phyloP scores from a whole-genome alignment of 1,140 invertebrate species.

The Harlomillsia oculata region DNA sequence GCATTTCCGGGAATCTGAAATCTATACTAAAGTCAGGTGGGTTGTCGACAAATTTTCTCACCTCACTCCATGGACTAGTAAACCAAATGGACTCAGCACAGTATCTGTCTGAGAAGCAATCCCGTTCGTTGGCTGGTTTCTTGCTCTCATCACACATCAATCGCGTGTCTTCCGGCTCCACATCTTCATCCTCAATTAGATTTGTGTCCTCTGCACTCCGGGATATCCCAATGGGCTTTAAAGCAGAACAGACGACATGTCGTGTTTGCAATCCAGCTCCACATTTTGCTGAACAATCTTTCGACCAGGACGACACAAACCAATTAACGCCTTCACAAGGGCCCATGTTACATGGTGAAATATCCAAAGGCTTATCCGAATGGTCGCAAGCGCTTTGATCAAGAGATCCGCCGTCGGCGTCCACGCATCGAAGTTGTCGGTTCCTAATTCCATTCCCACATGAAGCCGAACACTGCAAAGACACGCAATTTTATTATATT shows the following conservation, averaged over 20 bases:
- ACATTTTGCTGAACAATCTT: constrained; percentile 45
- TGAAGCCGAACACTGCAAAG: constrained; percentile 43
- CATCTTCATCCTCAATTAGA: constrained; percentile 35
- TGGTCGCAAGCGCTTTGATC: constrained; percentile 37
- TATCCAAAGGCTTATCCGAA: constrained; percentile 37
- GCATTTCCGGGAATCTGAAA: no score
- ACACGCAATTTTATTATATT: not conserved
- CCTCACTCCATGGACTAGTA: constrained; percentile 54
- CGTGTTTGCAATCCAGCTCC: constrained; percentile 54
- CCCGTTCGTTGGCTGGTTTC: constrained; percentile 49
- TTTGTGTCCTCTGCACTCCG: not conserved
- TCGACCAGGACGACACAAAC: constrained; percentile 30
- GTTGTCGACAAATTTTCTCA: constrained; percentile 37
- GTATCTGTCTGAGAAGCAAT: constrained; percentile 51
- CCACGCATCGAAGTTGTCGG: constrained; percentile 41
- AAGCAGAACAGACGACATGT: constrained; percentile 52
- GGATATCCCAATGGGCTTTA: constrained; percentile 32
- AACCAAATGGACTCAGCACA: constrained; percentile 58
- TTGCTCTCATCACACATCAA: constrained; percentile 43
- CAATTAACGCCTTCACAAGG: constrained; percentile 34
- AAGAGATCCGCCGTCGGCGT: constrained; percentile 35
- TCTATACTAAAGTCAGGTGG: no score
- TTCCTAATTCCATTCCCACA: constrained; percentile 47
- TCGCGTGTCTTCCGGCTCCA: constrained; percentile 32
- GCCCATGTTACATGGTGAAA: constrained; percentile 46